Percentiles rank a stretch among this genome's conserved stretches.
These are phyloP conservation scores for Microcebus ravelobensis DNA, from an alignment of 2,113 vertebrate genomes.

Conservation along the genomic window DNA sequence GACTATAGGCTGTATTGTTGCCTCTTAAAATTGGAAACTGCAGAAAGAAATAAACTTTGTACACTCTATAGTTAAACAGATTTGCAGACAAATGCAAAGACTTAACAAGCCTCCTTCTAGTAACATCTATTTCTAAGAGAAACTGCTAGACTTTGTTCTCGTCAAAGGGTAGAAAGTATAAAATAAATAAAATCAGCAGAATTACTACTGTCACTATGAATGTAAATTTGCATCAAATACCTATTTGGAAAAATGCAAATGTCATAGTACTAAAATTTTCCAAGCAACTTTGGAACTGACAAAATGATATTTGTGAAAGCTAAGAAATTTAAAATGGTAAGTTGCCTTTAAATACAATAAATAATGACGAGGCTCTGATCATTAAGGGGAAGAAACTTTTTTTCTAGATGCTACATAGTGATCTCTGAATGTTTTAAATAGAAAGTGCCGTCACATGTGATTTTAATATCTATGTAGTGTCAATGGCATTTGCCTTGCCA, in stretches of 20 bases:
- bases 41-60: not conserved
- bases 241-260: not conserved
- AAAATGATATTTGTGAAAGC: conserved; percentile 23
- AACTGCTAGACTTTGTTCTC: not conserved
- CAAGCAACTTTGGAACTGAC: not conserved
- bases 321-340: conserved; percentile 40
- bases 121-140: not conserved
- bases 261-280: not conserved
- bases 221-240: not conserved
- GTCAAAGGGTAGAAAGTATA: not conserved
- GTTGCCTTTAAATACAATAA: conserved; percentile 31
- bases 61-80: not conserved
- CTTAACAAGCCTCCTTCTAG: not conserved
- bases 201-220: not conserved
- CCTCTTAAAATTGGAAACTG: conserved; percentile 38
- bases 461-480: not conserved
- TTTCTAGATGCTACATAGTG: not conserved
- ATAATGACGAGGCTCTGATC: not conserved
- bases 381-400: not conserved
- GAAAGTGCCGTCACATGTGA: not conserved
- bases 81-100: not conserved
- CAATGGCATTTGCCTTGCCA: not conserved
- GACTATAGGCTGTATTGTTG: not conserved
- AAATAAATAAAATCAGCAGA: not conserved
- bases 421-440: conserved; percentile 24